Base-by-base conservation (phyloP, 2,888 invertebrate species). In the Trichopria drosophilae region DNA sequence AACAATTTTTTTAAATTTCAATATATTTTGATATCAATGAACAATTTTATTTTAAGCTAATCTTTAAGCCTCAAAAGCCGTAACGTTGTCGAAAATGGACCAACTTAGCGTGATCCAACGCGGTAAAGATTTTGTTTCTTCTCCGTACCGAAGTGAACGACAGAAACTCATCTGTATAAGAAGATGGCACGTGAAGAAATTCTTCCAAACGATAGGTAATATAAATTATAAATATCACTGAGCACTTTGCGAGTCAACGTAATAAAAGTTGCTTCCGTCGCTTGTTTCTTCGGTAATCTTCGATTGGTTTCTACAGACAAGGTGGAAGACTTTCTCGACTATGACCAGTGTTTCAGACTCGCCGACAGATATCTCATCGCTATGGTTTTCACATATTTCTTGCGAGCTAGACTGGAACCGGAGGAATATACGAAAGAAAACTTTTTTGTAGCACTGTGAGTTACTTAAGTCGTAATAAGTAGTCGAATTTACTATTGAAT, bases 311-410 rank as follows among this genome's bases (percentile, higher is more conserved):
- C 70, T 75, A 40, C 71, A 65, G 72, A 77, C 48, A 62, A 71
- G 39, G 72, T 81, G 26, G 66, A 67, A 55, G 68, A 75, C 23
- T 79, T 81, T 58, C 62, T 81, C 12, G 62, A 68, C 28, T 65
- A 64, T 37, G 82, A 82, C 63, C 63, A 65, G 41, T 81, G 81
- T 59, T 72, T 66, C 51, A 71, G 71, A 45, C 66, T 80, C 40
- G 79, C 81, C n/a, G 82, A 82, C 65, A 81, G 79, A 67, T 82
- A 82, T 65, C 71, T 81, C 5, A 65, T 82, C 41, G 80, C 81
- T 3, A 80, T 80, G 77, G 78, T 79, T 9, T 81, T 82, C 68
- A 77, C 78, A 7, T 81, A 81, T 65, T 82, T 82, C 67, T 74
- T 79, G 56, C 72, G 81, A 63, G 81, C 81, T 6, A 67, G 73